Base-by-base conservation (phyloP, 2,888 invertebrate genomes). In the Cheilosia soror region DNA sequence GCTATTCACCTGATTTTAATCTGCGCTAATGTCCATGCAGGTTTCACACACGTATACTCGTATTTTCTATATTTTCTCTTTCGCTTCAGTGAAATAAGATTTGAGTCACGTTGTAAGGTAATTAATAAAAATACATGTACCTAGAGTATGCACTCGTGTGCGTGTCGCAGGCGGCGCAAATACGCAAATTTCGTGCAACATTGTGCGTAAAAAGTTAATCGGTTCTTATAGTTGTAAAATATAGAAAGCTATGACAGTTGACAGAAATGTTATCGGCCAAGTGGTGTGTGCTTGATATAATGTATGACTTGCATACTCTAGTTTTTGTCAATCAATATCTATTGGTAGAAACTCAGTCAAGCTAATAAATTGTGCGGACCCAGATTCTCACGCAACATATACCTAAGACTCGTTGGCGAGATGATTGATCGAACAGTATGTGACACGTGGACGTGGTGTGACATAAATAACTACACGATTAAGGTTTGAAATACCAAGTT, bases 151-250 rank as follows among this genome's bases (percentile, higher is more conserved):
- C 9, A 9, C n/a, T n/a, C 9, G 33, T 33, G 9, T 9, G 9
- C 9, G 9, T 9, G 33, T 33, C 9, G 20, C 20, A 7, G 7
- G 20, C 47, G 5, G 15, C 47, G 6, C 7, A 2, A 2, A 7
- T 4, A 15, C n/a, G n/a, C n/a, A n/a, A n/a, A n/a, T n/a, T 3
- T 51, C n/a, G n/a, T 40, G 65, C 66, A 66, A 66, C 66, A 66
- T 66, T 66, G 65, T 66, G 65, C 51, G 51, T 66, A 25, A 51
- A 25, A 51, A 65, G n/a, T 51, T 65, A 51, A 37, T 40, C 33
- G 37, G 40, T 63, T 49, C 13, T 4, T 37, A 51, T 25, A 7
- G 33, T 20, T 49, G 33, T 49, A 33, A 49, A 33, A 29, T 47
- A 33, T 65, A 37, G 51, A 65, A 65, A 51, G 33, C 37, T 51